These are phyloP conservation scores for Sylvia atricapilla DNA, from an alignment of 2,113 vertebrate species.

Conservation along the genomic window DNA sequence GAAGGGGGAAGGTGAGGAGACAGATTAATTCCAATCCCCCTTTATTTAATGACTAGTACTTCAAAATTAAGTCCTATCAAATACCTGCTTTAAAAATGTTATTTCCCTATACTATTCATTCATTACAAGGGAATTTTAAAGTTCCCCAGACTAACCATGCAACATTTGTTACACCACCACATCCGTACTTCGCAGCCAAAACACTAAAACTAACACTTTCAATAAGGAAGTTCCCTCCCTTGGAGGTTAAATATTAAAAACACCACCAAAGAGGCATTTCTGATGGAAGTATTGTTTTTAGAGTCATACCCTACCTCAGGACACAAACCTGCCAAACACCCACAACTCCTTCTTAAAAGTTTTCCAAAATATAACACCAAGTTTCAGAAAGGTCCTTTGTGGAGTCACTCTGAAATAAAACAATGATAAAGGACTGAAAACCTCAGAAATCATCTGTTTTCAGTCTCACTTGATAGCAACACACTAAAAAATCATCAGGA, in stretches of 20 bases:
- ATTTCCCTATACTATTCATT: background rate
- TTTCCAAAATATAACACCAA: background rate
- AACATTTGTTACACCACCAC: slow-evolving; percentile 3
- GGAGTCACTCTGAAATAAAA: background rate
- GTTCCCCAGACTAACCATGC: background rate
- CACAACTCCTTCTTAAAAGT: rapidly evolving
- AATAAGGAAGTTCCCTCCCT: slow-evolving; percentile 36
- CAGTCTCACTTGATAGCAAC: background rate
- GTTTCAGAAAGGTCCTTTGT: background rate
- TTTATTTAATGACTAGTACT: background rate
- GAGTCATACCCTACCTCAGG: background rate
- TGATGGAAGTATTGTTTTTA: background rate
- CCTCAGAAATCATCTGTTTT: background rate
- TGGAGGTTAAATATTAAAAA: background rate
- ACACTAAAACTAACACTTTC: background rate
- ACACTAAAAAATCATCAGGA: background rate
- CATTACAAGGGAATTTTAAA: background rate
- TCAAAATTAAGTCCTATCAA: background rate
- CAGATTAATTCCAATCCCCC: background rate
- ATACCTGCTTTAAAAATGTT: background rate
- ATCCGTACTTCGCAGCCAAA: slow-evolving; percentile 15
- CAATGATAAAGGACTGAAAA: background rate
- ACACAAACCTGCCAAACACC: background rate
- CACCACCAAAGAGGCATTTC: background rate
- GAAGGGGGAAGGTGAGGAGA: background rate